A percentile compares a stretch with the other conserved stretches of the same genome.
Evolutionary conservation across 2,113 vertebrate species (phyloP).

Genomic region (Ictalurus furcatus): DNA sequence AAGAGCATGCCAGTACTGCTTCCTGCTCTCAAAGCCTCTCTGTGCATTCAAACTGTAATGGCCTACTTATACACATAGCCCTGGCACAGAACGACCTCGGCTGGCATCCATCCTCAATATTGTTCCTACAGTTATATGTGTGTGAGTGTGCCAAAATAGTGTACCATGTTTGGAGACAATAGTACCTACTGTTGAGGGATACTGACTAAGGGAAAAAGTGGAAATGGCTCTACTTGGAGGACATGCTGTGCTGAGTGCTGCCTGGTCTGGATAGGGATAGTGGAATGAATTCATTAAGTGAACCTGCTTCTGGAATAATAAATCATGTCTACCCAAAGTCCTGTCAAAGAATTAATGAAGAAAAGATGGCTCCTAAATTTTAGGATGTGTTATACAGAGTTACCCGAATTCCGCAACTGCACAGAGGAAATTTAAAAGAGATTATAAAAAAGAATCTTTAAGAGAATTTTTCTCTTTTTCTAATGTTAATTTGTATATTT

Average conservation of each 20-base stretch:
- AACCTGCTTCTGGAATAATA: slow-evolving; percentile 47
- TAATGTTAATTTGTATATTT: neutral
- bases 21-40: slow-evolving; percentile 24
- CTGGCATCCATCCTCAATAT: slow-evolving; percentile 54
- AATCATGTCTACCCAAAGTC: slow-evolving; percentile 51
- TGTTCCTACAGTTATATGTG: slow-evolving; percentile 57
- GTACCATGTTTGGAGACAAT: slow-evolving; percentile 62
- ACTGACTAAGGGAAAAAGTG: slow-evolving; percentile 29
- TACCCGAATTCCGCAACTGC: slow-evolving; percentile 40
- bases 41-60: slow-evolving; percentile 14
- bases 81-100: slow-evolving; percentile 51
- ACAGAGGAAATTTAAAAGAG: slow-evolving; percentile 1
- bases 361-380: slow-evolving; percentile 42
- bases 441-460: neutral
- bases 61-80: slow-evolving; percentile 23
- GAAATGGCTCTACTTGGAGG: slow-evolving; percentile 1
- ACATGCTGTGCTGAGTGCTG: slow-evolving; percentile 6
- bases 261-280: slow-evolving; percentile 34
- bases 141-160: slow-evolving; percentile 52
- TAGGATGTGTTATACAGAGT: slow-evolving; percentile 49
- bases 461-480: neutral
- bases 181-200: slow-evolving; percentile 36
- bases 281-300: slow-evolving; percentile 50
- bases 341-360: slow-evolving; percentile 40
- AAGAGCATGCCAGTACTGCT: slow-evolving; percentile 10